Evolutionary conservation across 2,888 invertebrate species (phyloP).

Genomic region (Pasiphila rectangulata): DNA sequence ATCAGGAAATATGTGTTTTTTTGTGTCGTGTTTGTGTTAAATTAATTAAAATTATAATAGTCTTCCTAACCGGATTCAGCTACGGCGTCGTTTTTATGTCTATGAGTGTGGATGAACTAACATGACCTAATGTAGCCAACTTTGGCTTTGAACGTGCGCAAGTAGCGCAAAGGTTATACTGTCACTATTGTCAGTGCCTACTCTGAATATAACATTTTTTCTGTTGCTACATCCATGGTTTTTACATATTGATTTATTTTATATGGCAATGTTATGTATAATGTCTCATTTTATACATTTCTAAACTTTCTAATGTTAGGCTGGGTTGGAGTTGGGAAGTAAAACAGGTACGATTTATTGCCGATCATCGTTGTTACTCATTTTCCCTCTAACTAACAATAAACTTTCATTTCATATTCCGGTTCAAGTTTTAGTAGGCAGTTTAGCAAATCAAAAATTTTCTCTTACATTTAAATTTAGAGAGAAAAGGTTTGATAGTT

Average conservation of each 20-base stretch:
- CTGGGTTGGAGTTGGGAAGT: neutral
- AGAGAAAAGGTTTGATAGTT: neutral
- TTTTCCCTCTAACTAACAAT: neutral
- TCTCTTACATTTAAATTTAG: too few relatives aligned
- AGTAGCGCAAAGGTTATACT: too few relatives aligned
- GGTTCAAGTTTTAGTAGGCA: neutral
- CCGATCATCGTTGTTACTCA: too few relatives aligned
- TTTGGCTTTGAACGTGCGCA: too few relatives aligned
- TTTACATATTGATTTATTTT: neutral
- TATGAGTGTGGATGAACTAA: too few relatives aligned
- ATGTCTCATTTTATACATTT: neutral
- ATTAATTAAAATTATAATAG: too few relatives aligned
- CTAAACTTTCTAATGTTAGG: neutral
- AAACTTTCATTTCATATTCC: slow-evolving; percentile 21
- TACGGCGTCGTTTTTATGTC: too few relatives aligned
- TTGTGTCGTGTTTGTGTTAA: slow-evolving; percentile 27
- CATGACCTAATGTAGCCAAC: too few relatives aligned
- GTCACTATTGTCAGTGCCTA: neutral
- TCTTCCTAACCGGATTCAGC: too few relatives aligned
- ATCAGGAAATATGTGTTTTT: slow-evolving; percentile 29
- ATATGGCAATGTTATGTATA: neutral
- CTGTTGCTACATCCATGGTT: slow-evolving; percentile 2
- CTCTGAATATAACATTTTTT: neutral
- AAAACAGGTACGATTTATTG: neutral
- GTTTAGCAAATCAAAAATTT: neutral